phyloP scores from a whole-genome alignment of 2,113 vertebrate genomes.

The Alosa alosa region DNA sequence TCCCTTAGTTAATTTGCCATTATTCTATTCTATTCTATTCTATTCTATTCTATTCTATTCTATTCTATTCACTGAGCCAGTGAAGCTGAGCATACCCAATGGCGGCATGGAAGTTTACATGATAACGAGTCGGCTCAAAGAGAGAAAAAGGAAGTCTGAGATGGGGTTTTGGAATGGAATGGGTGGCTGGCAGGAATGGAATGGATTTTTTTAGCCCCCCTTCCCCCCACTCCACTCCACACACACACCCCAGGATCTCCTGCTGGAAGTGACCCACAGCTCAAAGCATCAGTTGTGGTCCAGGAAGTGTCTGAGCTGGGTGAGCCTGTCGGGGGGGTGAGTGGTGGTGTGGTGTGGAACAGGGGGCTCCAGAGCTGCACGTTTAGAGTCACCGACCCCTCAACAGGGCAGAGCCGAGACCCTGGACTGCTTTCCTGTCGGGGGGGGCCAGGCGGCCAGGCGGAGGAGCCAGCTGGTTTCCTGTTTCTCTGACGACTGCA shows the following conservation, averaged over 20 bases:
- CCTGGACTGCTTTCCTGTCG: conserved; percentile 52
- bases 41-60: no score
- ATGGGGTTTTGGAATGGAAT: conserved; percentile 30
- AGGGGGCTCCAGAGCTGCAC: no score
- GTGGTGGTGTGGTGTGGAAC: no score
- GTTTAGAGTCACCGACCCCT: no score
- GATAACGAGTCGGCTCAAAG: not conserved
- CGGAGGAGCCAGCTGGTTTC: conserved; percentile 51
- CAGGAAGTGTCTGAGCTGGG: not conserved
- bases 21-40: not conserved
- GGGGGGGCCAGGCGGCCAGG: conserved; percentile 47
- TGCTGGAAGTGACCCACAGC: not conserved
- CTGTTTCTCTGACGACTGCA: conserved; percentile 30
- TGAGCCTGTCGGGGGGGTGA: not conserved
- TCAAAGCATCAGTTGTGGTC: not conserved
- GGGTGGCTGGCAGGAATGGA: no score
- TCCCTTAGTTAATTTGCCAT: not conserved
- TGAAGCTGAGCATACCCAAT: not conserved
- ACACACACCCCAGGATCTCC: not conserved
- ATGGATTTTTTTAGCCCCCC: no score
- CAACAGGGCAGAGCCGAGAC: conserved; percentile 44
- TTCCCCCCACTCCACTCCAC: no score
- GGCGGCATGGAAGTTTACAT: not conserved
- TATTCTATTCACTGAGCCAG: not conserved
- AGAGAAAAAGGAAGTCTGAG: no score